phyloP scores from a whole-genome alignment of 2,888 invertebrate species.

The Lasioglossum pauxillum region DNA sequence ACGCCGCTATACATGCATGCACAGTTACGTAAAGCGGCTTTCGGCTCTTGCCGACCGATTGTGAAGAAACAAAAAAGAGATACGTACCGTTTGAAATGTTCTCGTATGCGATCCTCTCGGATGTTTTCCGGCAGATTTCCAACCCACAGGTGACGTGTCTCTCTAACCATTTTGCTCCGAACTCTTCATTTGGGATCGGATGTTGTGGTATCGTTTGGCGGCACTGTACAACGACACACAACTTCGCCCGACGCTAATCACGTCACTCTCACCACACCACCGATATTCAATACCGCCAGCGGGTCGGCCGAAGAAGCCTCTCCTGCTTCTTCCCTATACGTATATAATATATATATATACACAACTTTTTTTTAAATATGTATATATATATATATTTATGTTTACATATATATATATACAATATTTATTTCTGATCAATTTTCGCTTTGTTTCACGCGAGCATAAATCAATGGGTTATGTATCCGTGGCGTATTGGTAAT shows the following conservation, averaged over 20 bases:
- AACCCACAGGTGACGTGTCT: slow-evolving; percentile 99
- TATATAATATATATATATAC: background rate
- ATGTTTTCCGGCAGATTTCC: slow-evolving; percentile 99
- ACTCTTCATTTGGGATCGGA: slow-evolving; percentile 94
- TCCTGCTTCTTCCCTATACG: slow-evolving; percentile 12
- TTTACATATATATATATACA: slow-evolving; percentile 1
- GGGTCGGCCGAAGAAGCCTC: slow-evolving; percentile 47
- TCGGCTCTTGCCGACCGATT: slow-evolving; percentile 16
- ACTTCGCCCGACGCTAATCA: slow-evolving; percentile 77
- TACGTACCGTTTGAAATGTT: slow-evolving; percentile 98
- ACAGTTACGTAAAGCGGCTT: slow-evolving; percentile 52
- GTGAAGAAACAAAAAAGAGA: background rate
- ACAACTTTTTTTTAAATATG: background rate
- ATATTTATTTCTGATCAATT: slow-evolving; percentile 1
- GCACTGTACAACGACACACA: slow-evolving; percentile 85
- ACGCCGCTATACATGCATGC: background rate
- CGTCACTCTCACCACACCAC: slow-evolving; percentile 71
- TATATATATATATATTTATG: background rate
- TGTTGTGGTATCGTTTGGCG: slow-evolving; percentile 85
- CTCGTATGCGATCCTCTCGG: slow-evolving; percentile 98
- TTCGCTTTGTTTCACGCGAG: slow-evolving; percentile 28
- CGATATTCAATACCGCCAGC: slow-evolving; percentile 60
- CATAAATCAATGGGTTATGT: slow-evolving; percentile 40
- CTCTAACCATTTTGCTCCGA: slow-evolving; percentile 99
- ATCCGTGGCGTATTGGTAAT: slow-evolving; percentile 21